A percentile compares a stretch with the other conserved stretches of the same genome.
Evolutionary conservation across 2,888 invertebrate species (phyloP).

Genomic region (Drosophila acutilabella): DNA sequence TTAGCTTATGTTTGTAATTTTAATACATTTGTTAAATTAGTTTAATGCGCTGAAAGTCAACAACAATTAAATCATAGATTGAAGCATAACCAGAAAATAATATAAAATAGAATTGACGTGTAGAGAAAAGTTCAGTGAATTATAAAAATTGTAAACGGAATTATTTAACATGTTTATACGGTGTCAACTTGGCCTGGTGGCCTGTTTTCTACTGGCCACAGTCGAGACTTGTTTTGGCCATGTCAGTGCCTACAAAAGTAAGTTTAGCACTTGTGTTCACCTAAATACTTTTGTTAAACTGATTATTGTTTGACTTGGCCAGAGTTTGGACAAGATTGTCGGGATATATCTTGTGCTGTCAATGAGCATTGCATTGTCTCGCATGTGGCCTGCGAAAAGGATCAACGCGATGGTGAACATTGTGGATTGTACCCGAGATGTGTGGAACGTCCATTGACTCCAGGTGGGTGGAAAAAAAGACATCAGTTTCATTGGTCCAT

Average conservation of each 20-base stretch:
- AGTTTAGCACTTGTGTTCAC: conserved; percentile 12
- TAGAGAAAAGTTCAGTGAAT: conserved; percentile 26
- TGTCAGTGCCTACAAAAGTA: conserved; percentile 49
- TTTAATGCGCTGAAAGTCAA: conserved; percentile 2
- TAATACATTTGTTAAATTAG: conserved; percentile 12
- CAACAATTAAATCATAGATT: conserved; percentile 32
- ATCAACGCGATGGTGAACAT: conserved; percentile 41
- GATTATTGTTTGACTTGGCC: not conserved
- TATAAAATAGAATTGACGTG: conserved; percentile 39
- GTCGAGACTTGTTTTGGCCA: conserved; percentile 32
- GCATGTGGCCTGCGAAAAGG: conserved; percentile 39
- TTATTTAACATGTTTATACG: conserved; percentile 28
- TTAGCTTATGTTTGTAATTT: not conserved
- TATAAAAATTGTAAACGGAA: conserved; percentile 1
- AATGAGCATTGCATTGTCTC: conserved; percentile 45
- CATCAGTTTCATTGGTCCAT: conserved; percentile 3
- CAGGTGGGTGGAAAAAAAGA: conserved; percentile 39
- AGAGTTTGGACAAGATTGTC: conserved; percentile 57
- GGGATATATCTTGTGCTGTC: conserved; percentile 46
- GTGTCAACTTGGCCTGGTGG: conserved; percentile 7
- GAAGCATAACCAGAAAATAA: conserved; percentile 34
- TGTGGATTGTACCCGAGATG: conserved; percentile 62
- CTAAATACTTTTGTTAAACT: not conserved
- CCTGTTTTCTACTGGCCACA: conserved; percentile 26
- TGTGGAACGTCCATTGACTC: conserved; percentile 15